Conservation (phyloP, 2,888 invertebrate genomes). For the Scotopteryx bipunctaria region DNA sequence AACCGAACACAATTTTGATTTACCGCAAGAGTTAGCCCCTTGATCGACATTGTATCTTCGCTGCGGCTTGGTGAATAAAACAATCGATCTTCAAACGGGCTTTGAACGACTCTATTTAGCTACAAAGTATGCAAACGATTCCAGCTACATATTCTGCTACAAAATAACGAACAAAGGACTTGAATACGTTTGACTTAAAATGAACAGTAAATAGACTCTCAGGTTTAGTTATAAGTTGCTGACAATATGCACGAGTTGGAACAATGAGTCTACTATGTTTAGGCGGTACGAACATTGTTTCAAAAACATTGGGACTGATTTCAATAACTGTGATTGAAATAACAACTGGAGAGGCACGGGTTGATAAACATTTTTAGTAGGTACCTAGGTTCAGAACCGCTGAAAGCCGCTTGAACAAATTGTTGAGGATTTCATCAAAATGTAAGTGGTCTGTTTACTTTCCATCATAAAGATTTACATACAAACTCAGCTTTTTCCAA, state of each 20-base stretch:
- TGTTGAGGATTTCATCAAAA: slow-evolving; percentile 8
- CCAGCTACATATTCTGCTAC: slow-evolving; percentile 1
- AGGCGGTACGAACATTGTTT: slow-evolving; percentile 38
- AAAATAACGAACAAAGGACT: slow-evolving; percentile 3
- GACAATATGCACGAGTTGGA: slow-evolving; percentile 16
- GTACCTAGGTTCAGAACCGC: neutral
- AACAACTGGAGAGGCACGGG: slow-evolving; percentile 3
- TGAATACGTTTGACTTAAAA: slow-evolving; percentile 2
- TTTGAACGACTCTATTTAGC: neutral
- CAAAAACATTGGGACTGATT: slow-evolving; percentile 32
- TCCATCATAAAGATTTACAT: slow-evolving; percentile 13
- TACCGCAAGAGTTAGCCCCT: too few species aligned
- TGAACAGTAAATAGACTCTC: neutral
- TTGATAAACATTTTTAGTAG: slow-evolving; percentile 10
- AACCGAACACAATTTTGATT: too few species aligned
- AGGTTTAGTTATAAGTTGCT: slow-evolving; percentile 14
- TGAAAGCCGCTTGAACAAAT: neutral
- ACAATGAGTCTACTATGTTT: slow-evolving; percentile 36
- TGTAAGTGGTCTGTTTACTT: slow-evolving; percentile 9
- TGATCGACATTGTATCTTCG: too few species aligned
- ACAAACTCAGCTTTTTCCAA: neutral
- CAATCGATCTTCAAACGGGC: neutral
- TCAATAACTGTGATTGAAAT: slow-evolving; percentile 25
- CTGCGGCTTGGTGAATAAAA: too few species aligned
- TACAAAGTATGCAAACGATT: neutral